phyloP scores from a whole-genome alignment of 2,888 invertebrate species.

The Laspeyria flexula region DNA sequence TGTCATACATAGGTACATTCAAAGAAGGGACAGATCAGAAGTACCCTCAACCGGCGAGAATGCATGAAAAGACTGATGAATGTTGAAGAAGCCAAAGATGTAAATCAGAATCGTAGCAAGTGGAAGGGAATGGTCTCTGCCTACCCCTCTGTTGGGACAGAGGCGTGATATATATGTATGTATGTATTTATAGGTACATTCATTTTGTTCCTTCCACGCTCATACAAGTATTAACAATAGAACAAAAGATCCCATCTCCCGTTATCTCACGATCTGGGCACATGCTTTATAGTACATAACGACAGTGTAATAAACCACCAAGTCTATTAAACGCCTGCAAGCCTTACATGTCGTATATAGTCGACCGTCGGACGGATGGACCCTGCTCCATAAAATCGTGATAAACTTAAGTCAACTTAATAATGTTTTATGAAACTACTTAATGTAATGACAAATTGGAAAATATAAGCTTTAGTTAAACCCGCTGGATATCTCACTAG shows the following conservation, averaged over 20 bases:
- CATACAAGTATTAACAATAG: not conserved
- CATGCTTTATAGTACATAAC: conserved; percentile 33
- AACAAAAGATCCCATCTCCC: conserved; percentile 3
- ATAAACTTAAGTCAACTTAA: not conserved
- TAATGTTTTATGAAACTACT: not conserved
- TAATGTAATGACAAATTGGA: not conserved
- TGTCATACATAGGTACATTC: no score
- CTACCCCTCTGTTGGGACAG: no score
- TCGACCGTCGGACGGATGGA: not conserved
- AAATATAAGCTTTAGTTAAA: no score
- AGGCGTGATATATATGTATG: no score
- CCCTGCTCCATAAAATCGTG: not conserved
- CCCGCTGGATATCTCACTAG: no score
- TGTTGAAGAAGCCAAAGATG: no score
- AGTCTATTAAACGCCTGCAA: conserved; percentile 53
- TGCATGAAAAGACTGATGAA: no score
- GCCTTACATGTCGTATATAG: conserved; percentile 40
- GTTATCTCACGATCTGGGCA: conserved; percentile 12
- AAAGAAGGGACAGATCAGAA: no score
- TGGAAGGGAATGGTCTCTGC: no score
- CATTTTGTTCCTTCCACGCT: not conserved
- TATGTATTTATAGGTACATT: not conserved
- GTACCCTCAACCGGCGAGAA: no score
- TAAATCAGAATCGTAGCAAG: no score
- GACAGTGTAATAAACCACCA: conserved; percentile 52